A percentile compares a stretch with the other conserved stretches of the same genome.
These are phyloP conservation scores for Rafetus swinhoei DNA, from an alignment of 2,113 vertebrate species.

Conservation along the genomic window DNA sequence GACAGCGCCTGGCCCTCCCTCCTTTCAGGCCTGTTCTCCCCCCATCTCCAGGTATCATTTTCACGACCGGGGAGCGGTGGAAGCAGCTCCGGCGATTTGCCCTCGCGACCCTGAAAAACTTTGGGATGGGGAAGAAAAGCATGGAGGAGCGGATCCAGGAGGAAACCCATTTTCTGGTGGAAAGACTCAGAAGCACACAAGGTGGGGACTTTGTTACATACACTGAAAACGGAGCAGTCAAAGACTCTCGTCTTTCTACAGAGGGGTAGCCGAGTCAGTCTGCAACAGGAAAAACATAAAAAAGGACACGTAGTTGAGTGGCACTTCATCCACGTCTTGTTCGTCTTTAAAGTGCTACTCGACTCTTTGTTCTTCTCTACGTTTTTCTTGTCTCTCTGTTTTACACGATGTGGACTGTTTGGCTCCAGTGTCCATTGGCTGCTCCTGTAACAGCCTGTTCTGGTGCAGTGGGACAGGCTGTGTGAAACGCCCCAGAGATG, in stretches of 20 bases:
- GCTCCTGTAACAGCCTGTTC: not conserved
- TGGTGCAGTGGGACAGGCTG: not conserved
- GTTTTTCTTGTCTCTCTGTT: no score
- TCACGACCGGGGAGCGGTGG: slow-evolving; percentile 68
- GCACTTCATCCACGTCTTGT: no score
- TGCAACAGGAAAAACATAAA: no score
- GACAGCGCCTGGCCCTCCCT: not conserved
- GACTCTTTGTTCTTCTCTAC: no score
- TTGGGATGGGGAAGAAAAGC: slow-evolving; percentile 74
- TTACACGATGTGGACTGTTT: no score
- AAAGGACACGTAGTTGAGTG: no score
- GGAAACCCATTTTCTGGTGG: slow-evolving; percentile 80
- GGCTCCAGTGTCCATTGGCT: no score
- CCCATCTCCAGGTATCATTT: slow-evolving; percentile 49
- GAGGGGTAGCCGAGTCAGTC: no score
- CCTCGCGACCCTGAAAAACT: slow-evolving; percentile 64
- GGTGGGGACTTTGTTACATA: slow-evolving; percentile 66
- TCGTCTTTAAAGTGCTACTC: no score
- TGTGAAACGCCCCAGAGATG: not conserved
- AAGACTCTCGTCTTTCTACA: no score
- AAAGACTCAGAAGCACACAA: slow-evolving; percentile 48
- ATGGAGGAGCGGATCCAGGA: slow-evolving; percentile 77
- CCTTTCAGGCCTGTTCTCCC: not conserved
- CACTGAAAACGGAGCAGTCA: not conserved
- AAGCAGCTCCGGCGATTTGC: slow-evolving; percentile 65